These are phyloP conservation scores for Xanthorhoe designata DNA, from an alignment of 2,888 invertebrate genomes.

Conservation along the genomic window DNA sequence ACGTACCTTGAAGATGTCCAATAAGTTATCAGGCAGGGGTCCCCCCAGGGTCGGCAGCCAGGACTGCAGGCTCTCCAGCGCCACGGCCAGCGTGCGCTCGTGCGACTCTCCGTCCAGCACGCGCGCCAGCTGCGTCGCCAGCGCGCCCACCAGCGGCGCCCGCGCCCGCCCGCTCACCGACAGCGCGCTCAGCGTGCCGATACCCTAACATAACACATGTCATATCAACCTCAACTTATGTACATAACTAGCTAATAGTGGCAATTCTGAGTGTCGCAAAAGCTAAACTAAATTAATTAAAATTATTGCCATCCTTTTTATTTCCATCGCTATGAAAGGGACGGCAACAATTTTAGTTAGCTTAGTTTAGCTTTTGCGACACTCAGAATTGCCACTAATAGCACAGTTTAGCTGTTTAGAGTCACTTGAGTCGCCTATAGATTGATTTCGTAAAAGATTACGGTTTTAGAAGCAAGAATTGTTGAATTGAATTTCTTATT, in stretches of 20 bases:
- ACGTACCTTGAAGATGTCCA: constrained; percentile 60
- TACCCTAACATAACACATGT: constrained; percentile 56
- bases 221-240: background rate
- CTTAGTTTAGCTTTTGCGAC: too few species aligned
- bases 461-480: too few species aligned
- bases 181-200: constrained; percentile 79
- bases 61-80: constrained; percentile 91
- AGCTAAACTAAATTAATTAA: too few species aligned
- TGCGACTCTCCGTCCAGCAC: constrained; percentile 95
- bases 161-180: constrained; percentile 86
- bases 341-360: too few species aligned
- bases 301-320: too few species aligned
- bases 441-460: too few species aligned
- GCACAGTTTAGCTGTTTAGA: background rate
- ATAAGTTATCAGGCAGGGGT: constrained; percentile 53
- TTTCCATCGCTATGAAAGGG: too few species aligned
- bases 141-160: constrained; percentile 83
- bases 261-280: too few species aligned
- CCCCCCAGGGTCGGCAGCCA: constrained; percentile 87
- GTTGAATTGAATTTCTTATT: too few species aligned
- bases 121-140: constrained; percentile 89
- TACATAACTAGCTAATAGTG: too few species aligned
- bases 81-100: constrained; percentile 94
- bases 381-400: too few species aligned
- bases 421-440: too few species aligned